Evolutionary conservation across 2,888 invertebrate genomes (phyloP).

Genomic region (Resseliella maxima): DNA sequence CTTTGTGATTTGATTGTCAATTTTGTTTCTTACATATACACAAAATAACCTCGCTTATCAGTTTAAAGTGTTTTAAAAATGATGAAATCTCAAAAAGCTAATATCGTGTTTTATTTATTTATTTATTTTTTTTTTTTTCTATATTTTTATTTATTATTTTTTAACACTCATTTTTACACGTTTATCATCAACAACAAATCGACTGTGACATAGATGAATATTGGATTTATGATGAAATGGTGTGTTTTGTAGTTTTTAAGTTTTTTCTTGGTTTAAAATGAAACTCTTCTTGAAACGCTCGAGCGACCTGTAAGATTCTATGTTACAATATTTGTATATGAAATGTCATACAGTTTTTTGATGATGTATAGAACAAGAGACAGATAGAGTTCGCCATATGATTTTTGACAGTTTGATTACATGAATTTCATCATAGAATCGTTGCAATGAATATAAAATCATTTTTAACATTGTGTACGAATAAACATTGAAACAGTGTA

Average conservation of each 20-base stretch:
- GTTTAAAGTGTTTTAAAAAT: background rate
- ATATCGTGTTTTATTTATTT: too few relatives aligned
- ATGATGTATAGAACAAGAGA: background rate
- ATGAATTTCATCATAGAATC: background rate
- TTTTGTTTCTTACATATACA: too few relatives aligned
- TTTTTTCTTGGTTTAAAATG: background rate
- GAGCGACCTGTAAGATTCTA: background rate
- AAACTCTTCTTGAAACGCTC: background rate
- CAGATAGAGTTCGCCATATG: background rate
- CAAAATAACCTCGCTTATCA: background rate
- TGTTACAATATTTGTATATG: slow-evolving; percentile 2
- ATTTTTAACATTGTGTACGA: background rate
- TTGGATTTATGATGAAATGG: background rate
- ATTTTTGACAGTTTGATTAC: slow-evolving; percentile 40
- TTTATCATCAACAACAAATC: background rate
- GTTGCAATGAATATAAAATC: background rate
- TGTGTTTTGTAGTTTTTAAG: background rate
- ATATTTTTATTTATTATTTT: background rate
- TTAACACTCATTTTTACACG: background rate
- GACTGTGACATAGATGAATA: background rate
- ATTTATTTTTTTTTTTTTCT: too few relatives aligned
- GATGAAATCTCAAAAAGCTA: background rate
- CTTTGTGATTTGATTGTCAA: background rate
- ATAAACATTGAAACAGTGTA: too few relatives aligned
- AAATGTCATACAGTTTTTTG: slow-evolving; percentile 32